These are phyloP conservation scores for Sparidentex hasta DNA, from an alignment of 2,797 vertebrate species.

Conservation along the genomic window DNA sequence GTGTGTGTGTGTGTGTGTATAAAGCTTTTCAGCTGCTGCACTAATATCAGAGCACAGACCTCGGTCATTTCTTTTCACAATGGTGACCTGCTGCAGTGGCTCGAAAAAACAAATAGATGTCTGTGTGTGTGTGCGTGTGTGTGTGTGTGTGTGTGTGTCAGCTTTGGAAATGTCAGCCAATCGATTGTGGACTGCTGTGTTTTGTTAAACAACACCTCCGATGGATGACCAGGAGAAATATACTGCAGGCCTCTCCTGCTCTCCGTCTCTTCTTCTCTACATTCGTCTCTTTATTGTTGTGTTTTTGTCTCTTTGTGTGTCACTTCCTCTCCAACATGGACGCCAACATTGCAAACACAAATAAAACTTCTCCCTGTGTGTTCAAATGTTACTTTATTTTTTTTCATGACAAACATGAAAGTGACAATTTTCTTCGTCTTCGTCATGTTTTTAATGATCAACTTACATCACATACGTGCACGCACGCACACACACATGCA, in stretches of 20 bases:
- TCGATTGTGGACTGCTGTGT: constrained; percentile 20
- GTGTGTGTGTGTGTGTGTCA: background rate
- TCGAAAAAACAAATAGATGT: background rate
- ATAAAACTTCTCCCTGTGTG: background rate
- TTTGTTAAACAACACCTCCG: constrained; percentile 39
- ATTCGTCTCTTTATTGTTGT: background rate
- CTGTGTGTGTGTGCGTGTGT: background rate
- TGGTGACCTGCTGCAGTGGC: background rate
- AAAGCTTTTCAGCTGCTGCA: constrained; percentile 6
- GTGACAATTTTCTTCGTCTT: background rate
- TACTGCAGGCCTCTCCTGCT: background rate
- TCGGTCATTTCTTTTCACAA: constrained; percentile 7
- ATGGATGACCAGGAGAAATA: constrained; percentile 17
- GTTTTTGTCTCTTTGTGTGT: background rate
- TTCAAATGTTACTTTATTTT: too few relatives aligned
- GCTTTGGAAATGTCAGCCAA: constrained; percentile 48
- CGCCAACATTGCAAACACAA: background rate
- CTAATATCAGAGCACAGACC: background rate
- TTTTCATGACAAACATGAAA: too few relatives aligned
- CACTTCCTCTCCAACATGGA: background rate
- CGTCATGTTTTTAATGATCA: background rate
- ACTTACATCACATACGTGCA: too few relatives aligned
- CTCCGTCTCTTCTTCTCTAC: background rate
- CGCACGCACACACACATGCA: background rate
- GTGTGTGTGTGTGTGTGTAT: background rate